Base-by-base conservation (phyloP, 2,888 invertebrate genomes). In the Leptinotarsa rubiginosa region DNA sequence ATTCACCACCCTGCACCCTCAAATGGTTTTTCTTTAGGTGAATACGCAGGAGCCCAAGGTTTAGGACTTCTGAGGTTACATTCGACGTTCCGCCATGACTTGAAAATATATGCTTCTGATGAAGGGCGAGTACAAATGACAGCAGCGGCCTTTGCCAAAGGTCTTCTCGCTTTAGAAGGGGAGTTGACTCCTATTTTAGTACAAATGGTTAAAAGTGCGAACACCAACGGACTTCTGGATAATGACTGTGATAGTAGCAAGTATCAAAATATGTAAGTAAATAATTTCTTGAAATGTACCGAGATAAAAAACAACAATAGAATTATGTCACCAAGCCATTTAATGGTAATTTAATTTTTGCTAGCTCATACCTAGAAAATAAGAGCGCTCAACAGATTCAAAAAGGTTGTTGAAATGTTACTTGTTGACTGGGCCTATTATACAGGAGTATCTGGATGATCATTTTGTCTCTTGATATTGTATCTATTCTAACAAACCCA, bases 111-210 rank as follows among this genome's bases (percentile, higher is more conserved):
- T 88, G 99, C 99, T 0, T 98, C 98, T 0, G 99, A 99, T 87
- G 99, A 99, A 87, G 99, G 99, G 3, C 91, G 99, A 73, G 99
- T 99, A 2, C 99, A 99, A 89, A 99, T 99, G 98, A 99, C 99
- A 0, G 99, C 99, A 0, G 99, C 99, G 0, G 99, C 99, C 1
- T 99, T 99, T 88, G 98, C 99, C 3, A 99, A 99, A 89, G 99
- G 99, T 0, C 89, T 99, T 47, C 89, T 99, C 12, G 99, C 99
- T 0, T 87, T 99, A 69, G 99, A 99, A 88, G 99, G 99, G 0
- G 99, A 99, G 88, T 90, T 99, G 54, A 98, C 99, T 0, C 99
- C 99, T 0, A 99, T 99, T 86, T 89, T 99, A 65, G 99, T 99
- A 68, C 99, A 99, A 89, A 99, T 99, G 99, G 99, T 99, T 52